These are phyloP conservation scores for Sturmia bella DNA, from an alignment of 2,888 invertebrate genomes.

Conservation along the genomic window DNA sequence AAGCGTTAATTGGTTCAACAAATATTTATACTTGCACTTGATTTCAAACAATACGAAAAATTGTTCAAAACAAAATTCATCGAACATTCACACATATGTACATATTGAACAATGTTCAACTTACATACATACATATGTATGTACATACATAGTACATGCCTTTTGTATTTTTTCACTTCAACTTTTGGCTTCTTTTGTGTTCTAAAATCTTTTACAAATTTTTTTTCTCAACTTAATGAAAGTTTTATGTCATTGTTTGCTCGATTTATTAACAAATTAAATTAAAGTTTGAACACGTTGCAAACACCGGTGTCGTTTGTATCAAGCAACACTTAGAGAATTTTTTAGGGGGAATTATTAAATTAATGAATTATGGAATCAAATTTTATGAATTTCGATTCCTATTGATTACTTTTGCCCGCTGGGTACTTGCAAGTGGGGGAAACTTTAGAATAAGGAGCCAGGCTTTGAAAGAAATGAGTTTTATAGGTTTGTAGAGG, in stretches of 20 bases:
- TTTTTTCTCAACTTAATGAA: constrained; percentile 26
- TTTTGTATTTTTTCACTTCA: constrained; percentile 37
- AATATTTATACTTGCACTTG: constrained; percentile 62
- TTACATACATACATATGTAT: too few relatives aligned
- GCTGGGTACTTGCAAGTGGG: too few relatives aligned
- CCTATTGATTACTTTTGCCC: neutral
- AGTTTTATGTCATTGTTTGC: constrained; percentile 63
- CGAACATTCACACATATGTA: too few relatives aligned
- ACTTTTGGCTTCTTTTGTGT: constrained; percentile 12
- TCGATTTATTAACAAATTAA: constrained; percentile 68
- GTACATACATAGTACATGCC: too few relatives aligned
- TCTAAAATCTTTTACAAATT: neutral
- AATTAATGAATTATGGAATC: too few relatives aligned
- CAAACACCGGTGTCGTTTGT: constrained; percentile 21
- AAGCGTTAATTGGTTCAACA: constrained; percentile 73
- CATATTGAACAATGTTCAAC: too few relatives aligned
- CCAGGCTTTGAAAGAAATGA: too few relatives aligned
- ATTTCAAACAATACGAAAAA: constrained; percentile 38
- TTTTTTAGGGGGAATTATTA: neutral
- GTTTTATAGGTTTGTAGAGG: too few relatives aligned
- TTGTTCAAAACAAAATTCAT: constrained; percentile 40
- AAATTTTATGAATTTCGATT: neutral
- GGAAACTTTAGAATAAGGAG: too few relatives aligned
- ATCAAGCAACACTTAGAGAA: constrained; percentile 30
- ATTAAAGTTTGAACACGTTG: constrained; percentile 48